Evolutionary conservation across 2,113 vertebrate genomes (phyloP), one percentile per base, ranked within the genome.

Genomic region (Platysternon megacephalum): DNA sequence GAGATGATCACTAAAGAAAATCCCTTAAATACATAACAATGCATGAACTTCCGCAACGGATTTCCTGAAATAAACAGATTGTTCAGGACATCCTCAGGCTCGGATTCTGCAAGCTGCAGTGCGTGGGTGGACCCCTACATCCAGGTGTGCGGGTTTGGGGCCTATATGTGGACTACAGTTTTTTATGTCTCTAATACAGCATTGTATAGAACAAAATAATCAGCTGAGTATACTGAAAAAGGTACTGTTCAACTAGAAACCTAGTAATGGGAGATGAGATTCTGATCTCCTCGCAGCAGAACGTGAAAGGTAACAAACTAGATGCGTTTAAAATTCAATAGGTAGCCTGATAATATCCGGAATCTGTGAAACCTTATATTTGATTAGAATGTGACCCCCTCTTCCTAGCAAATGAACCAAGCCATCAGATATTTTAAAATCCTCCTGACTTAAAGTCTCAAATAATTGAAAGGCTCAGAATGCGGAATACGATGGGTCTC

Each of bases 241-340:
- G 51, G 19, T 19, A 35, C 35, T 2, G 8, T 88, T 94, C 83
- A 94, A 85, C 89, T 85, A 65, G 94, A 94, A 93, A 68, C 90
- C 74, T 95, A 14, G 65, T 39, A 79, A 92, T 48, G 51, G 90
- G 91, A 94, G 39, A 51, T 16, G 46, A 89, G 94, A 88, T 88
- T 96, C 4, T 12, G 58, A 93, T 97, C 86, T 90, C 56, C 94
- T 95, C 89, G 56, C 29, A 91, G 68, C 46, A 89, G 88, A 91
- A 87, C 96, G 93, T 89, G 87, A 95, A 95, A 97, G 88, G 74
- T 89, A 88, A n/a, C 14, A 58, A 87, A 49, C 79, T 91, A 82
- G 91, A 91, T 96, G 90, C 92, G 90, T 96, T 95, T 94, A 93
- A 94, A 95, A 94, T 97, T 95, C 82, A 81, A 72, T 88, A 80